Conservation (phyloP, 1,140 invertebrate genomes). For the Dinoponera quadriceps region DNA sequence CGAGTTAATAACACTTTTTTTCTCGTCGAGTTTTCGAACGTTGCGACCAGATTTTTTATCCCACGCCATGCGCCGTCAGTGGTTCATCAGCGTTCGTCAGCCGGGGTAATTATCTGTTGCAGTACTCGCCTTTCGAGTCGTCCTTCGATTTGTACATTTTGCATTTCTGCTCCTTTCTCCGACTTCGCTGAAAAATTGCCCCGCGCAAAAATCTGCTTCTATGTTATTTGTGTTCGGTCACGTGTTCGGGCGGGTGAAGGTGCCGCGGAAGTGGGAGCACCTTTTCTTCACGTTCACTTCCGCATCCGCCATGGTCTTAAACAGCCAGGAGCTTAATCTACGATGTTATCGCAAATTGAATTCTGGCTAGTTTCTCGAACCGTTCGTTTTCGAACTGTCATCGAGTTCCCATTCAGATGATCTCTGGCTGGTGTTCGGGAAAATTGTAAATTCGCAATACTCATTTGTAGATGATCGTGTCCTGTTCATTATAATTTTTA, state of each 20-base stretch:
- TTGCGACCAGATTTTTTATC: too few relatives aligned
- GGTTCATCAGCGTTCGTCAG: too few relatives aligned
- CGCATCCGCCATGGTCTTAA: not conserved
- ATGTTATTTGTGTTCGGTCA: slow-evolving; percentile 26
- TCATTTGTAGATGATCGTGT: too few relatives aligned
- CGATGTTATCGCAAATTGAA: slow-evolving; percentile 2
- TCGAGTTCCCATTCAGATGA: too few relatives aligned
- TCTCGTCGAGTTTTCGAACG: too few relatives aligned
- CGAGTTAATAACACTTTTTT: too few relatives aligned
- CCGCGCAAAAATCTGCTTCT: not conserved
- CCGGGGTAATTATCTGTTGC: too few relatives aligned
- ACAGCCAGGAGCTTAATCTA: not conserved
- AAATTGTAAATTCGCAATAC: too few relatives aligned
- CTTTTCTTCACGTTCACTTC: slow-evolving; percentile 40
- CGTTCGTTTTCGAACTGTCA: not conserved
- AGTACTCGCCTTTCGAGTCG: too few relatives aligned
- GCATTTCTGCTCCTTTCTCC: slow-evolving; percentile 59
- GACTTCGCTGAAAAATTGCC: slow-evolving; percentile 14
- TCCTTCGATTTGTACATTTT: slow-evolving; percentile 46
- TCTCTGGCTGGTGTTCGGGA: too few relatives aligned
- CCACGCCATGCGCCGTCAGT: too few relatives aligned
- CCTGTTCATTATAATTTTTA: too few relatives aligned
- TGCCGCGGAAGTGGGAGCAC: slow-evolving; percentile 25
- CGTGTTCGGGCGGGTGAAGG: slow-evolving; percentile 37
- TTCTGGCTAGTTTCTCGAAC: not conserved